Percentiles rank a stretch among this genome's conserved stretches.
Evolutionary conservation across 1,140 invertebrate species (phyloP).

Genomic region (Bombus sylvicola): DNA sequence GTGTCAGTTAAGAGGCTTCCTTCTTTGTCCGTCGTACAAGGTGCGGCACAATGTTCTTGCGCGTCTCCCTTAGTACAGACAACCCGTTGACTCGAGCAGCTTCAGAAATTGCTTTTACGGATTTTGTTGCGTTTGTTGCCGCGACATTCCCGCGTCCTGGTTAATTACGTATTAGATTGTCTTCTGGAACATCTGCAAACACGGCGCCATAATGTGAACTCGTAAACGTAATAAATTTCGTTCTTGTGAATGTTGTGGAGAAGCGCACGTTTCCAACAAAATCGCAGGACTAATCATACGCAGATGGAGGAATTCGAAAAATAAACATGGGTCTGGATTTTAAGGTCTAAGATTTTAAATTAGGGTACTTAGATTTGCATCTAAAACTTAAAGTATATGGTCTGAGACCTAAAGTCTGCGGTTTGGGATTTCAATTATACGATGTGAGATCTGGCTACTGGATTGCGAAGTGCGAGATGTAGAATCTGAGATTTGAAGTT

Average conservation of each 20-base stretch:
- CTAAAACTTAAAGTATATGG: background rate
- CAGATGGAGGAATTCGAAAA: too few relatives aligned
- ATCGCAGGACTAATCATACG: background rate
- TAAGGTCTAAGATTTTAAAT: background rate
- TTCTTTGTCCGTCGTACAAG: constrained; percentile 48
- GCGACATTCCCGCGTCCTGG: background rate
- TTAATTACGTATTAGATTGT: background rate
- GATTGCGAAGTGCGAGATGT: too few relatives aligned
- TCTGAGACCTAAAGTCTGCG: too few relatives aligned
- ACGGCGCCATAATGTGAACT: background rate
- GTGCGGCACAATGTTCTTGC: constrained; percentile 21
- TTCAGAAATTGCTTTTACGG: constrained; percentile 29
- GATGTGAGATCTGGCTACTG: too few relatives aligned
- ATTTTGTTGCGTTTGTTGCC: constrained; percentile 8
- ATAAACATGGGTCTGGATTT: too few relatives aligned
- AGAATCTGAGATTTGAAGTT: background rate
- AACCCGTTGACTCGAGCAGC: background rate
- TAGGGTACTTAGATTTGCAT: background rate
- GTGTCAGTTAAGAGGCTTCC: constrained; percentile 54
- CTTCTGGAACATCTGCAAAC: background rate
- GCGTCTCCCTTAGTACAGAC: background rate
- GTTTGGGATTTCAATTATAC: too few relatives aligned
- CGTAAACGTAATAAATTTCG: background rate
- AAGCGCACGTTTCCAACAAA: background rate
- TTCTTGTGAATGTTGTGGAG: background rate